These are phyloP conservation scores for Tympanoctomys barrerae DNA, from an alignment of 2,797 vertebrate species.

Conservation along the genomic window DNA sequence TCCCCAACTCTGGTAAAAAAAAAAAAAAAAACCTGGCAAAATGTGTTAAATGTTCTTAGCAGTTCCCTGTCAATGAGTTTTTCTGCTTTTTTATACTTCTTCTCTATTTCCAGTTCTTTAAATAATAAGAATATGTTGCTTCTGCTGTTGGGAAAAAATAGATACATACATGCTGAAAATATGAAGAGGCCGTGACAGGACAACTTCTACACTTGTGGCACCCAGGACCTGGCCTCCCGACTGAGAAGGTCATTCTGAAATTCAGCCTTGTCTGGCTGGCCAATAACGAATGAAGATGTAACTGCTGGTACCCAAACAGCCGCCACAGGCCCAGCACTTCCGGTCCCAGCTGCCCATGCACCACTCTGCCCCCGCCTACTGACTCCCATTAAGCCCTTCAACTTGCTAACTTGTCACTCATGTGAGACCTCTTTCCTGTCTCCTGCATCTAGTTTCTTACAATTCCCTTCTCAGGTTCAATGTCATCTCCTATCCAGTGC, in stretches of 20 bases:
- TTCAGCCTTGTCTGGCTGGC: not conserved
- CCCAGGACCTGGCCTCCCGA: not conserved
- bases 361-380: not conserved
- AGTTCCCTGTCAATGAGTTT: not conserved
- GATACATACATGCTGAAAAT: not conserved
- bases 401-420: not conserved
- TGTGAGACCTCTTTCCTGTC: not conserved
- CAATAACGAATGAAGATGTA: not conserved
- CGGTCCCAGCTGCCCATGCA: not conserved
- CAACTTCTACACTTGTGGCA: not conserved
- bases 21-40: not conserved
- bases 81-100: conserved; percentile 11
- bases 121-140: not conserved
- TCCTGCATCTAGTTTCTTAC: not conserved
- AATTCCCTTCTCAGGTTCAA: not conserved
- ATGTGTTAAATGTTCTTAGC: not conserved
- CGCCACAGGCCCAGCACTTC: not conserved
- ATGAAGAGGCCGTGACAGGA: not conserved
- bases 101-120: not conserved
- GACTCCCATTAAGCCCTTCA: not conserved
- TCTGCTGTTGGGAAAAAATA: not conserved
- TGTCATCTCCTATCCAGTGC: not conserved
- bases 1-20: no score
- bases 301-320: not conserved
- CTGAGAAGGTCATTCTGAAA: not conserved